phyloP scores from a whole-genome alignment of 1,140 invertebrate genomes.

The Pogonomyrmex californicus region DNA sequence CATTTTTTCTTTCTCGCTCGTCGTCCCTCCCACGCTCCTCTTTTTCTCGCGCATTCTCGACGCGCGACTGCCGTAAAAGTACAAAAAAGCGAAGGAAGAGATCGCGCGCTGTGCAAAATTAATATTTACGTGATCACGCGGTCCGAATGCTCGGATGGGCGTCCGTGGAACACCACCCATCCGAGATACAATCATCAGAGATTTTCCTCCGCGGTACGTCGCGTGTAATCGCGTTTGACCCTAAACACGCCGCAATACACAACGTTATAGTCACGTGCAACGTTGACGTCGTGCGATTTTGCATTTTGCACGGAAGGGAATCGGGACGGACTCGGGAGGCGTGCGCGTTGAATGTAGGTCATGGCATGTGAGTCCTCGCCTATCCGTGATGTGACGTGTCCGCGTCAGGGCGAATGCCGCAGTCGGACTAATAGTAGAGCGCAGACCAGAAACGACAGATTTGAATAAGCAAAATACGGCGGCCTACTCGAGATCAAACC shows the following conservation, averaged over 20 bases:
- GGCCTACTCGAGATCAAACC: background rate
- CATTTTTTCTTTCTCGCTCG: background rate
- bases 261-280: constrained; percentile 42
- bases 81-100: background rate
- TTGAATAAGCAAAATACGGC: background rate
- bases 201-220: constrained; percentile 39
- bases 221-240: constrained; percentile 49
- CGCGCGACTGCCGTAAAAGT: too few relatives aligned
- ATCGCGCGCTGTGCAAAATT: background rate
- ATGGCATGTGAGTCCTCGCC: constrained; percentile 61
- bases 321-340: constrained; percentile 32
- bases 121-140: background rate
- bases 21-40: background rate
- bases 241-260: constrained; percentile 32
- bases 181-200: constrained; percentile 43
- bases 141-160: background rate
- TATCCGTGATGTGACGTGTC: constrained; percentile 35
- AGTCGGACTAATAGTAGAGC: background rate
- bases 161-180: background rate
- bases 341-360: constrained; percentile 58
- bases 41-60: background rate
- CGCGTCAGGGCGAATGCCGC: constrained; percentile 32
- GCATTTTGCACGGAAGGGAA: constrained; percentile 53
- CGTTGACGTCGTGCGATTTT: constrained; percentile 58
- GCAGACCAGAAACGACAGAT: background rate